phyloP scores from a whole-genome alignment of 2,888 invertebrate genomes.

The Apotomis betuletana region DNA sequence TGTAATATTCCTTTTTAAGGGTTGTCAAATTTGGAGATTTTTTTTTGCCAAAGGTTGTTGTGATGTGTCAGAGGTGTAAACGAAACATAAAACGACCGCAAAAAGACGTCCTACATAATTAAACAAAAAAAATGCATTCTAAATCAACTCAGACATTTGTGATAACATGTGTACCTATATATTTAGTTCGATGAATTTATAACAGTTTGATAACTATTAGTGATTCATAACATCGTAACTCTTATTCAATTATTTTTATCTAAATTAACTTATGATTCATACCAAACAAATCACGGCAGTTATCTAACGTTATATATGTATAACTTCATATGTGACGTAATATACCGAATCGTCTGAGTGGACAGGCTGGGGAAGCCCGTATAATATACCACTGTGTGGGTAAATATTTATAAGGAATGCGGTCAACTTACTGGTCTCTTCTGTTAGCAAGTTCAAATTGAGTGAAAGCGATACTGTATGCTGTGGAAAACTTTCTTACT shows the following conservation, averaged over 20 bases:
- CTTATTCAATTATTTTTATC: background rate
- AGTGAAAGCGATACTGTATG: slow-evolving; percentile 19
- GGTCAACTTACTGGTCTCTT: slow-evolving; percentile 19
- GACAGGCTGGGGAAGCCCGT: slow-evolving; percentile 26
- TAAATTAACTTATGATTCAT: slow-evolving; percentile 19
- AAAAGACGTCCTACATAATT: too few relatives aligned
- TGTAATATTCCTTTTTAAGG: too few relatives aligned
- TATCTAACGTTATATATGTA: background rate
- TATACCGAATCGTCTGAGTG: background rate
- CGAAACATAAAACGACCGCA: too few relatives aligned
- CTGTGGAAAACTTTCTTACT: background rate
- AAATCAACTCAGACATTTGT: too few relatives aligned
- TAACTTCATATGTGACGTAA: background rate
- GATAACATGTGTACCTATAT: too few relatives aligned
- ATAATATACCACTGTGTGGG: slow-evolving; percentile 5
- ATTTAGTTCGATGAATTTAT: background rate
- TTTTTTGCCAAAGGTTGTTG: too few relatives aligned
- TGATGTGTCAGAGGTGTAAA: too few relatives aligned
- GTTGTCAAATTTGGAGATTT: too few relatives aligned
- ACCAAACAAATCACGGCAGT: slow-evolving; percentile 13
- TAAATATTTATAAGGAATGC: slow-evolving; percentile 25
- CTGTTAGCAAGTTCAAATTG: slow-evolving; percentile 22
- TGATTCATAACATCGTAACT: background rate
- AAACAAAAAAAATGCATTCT: too few relatives aligned
- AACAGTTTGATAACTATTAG: background rate